These are phyloP conservation scores for Anisognathus igniventris DNA, from an alignment of 2,797 vertebrate genomes.

Conservation along the genomic window DNA sequence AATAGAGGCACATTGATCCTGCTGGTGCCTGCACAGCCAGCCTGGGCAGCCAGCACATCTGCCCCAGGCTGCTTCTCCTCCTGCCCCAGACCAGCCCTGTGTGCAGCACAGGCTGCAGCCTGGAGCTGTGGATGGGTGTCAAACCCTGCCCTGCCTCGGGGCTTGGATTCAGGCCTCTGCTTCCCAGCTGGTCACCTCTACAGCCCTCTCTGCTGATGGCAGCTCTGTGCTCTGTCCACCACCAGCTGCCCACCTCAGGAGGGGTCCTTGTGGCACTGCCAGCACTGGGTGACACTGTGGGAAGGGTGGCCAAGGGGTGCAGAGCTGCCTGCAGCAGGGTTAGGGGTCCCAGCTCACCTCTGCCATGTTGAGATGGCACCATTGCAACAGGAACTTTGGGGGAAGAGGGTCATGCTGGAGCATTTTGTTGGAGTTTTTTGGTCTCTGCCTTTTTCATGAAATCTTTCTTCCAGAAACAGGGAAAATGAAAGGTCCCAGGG, in stretches of 20 bases:
- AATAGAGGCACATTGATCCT: accelerated
- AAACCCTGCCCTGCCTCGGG: not conserved
- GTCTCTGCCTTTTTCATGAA: not conserved
- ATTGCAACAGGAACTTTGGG: not conserved
- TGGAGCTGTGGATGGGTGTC: accelerated
- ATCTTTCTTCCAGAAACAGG: not conserved
- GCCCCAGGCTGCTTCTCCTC: not conserved
- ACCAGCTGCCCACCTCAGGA: not conserved
- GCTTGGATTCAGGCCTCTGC: not conserved
- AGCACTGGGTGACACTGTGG: not conserved
- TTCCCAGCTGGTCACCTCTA: not conserved
- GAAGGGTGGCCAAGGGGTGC: not conserved
- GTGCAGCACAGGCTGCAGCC: not conserved
- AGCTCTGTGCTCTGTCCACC: not conserved
- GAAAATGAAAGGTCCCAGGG: not conserved
- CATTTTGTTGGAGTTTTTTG: not conserved
- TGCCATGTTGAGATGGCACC: accelerated
- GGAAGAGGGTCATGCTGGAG: not conserved
- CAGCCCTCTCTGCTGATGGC: accelerated
- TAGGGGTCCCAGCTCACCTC: not conserved
- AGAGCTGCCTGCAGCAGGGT: not conserved
- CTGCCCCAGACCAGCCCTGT: not conserved
- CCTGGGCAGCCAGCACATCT: not conserved
- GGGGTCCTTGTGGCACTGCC: not conserved
- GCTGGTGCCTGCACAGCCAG: not conserved